Base-by-base conservation (phyloP, 2,113 vertebrate genomes). In the Xiphophorus couchianus region DNA sequence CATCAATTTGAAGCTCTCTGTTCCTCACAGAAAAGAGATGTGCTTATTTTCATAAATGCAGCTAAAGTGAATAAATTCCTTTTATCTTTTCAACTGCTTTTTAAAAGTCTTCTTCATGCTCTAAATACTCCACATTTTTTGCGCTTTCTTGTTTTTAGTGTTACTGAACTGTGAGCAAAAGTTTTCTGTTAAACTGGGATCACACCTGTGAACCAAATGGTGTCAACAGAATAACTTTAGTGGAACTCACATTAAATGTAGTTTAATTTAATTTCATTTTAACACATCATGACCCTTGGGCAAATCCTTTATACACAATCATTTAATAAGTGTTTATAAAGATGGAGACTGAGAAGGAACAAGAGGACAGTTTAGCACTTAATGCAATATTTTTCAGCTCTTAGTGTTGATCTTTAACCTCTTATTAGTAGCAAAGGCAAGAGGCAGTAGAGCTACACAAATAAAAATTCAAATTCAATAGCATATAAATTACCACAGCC, bases 311-410 rank as follows among this genome's bases (percentile, higher is more conserved):
- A 80, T 73, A 77, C 71, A 87, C 61, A 87, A 89, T 89, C 82
- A 89, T 91, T 91, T 73, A 92, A 73, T 78, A 51, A 48, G 66
- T 60, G 58, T 33, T 35, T 62, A 54, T 67, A 42, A 61, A 5
- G 66, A 19, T 4, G 28, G 60, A 42, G 73, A 61, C 39, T 15
- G 17, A 51, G 68, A 73, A 31, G 28, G 64, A 77, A 54, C 0
- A 13, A 61, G 44, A 74, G 44, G 33, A 73, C 80, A 83, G 90
- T 92, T 93, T 92, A 89, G 85, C 88, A 89, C 89, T 69, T 84
- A 51, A 66, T 71, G 73, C 33, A 67, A 13, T 75, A 66, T 62
- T 22, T 31, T 75, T 81, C 78, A 89, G 89, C 81, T 90, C 86
- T 90, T 62, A 86, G 77, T 88, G 77, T 86, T 85, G 79, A 86